These are phyloP conservation scores for Caenorhabditis remanei DNA, from an alignment of 1,140 invertebrate genomes.

Conservation along the genomic window DNA sequence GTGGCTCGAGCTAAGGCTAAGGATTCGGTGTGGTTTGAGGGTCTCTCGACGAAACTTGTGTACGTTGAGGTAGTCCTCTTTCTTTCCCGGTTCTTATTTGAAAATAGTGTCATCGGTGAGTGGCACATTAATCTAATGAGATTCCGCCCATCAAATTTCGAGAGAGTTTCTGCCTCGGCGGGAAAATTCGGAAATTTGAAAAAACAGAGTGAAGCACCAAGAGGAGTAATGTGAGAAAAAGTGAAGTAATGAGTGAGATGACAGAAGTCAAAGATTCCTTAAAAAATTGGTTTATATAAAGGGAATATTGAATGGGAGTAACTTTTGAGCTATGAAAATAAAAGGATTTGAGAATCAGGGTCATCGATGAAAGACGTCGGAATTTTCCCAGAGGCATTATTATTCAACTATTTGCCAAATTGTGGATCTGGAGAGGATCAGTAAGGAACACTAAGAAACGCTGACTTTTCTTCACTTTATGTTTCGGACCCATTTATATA, in stretches of 20 bases:
- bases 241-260: not conserved
- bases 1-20: not conserved
- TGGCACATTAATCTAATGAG: constrained; percentile 52
- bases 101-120: constrained; percentile 51
- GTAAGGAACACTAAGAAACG: not conserved
- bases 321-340: constrained; percentile 23
- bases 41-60: not conserved
- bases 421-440: not conserved
- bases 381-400: constrained; percentile 12
- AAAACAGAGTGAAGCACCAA: not conserved
- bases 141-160: not conserved
- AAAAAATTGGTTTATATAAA: not conserved
- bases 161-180: not conserved
- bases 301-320: constrained; percentile 4
- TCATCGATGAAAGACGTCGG: constrained; percentile 12
- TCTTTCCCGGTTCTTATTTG: constrained; percentile 34
- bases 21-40: not conserved
- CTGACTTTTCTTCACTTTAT: not conserved
- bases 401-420: not conserved
- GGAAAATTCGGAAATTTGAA: constrained; percentile 24
- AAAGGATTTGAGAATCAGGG: constrained; percentile 4
- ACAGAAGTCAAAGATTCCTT: not conserved
- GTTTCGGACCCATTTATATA: constrained; percentile 17
- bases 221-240: constrained; percentile 19
- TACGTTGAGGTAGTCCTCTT: not conserved